Evolutionary conservation across 2,797 vertebrate species (phyloP).

Genomic region (Labeo calbasu): DNA sequence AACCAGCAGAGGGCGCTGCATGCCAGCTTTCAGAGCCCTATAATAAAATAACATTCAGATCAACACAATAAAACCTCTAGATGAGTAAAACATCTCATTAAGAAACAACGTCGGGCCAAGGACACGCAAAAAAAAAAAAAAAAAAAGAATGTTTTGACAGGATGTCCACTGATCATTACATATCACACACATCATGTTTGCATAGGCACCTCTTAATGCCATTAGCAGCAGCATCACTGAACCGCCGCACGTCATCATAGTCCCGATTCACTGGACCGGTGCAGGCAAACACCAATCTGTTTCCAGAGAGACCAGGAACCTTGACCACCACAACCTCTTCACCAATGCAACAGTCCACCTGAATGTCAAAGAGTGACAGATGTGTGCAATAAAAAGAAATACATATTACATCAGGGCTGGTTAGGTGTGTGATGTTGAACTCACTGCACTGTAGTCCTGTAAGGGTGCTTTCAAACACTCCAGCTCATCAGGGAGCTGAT

Average conservation of each 20-base stretch:
- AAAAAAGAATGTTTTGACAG: slow-evolving; percentile 4
- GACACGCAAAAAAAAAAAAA: too few relatives aligned
- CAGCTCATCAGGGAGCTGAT: slow-evolving; percentile 72
- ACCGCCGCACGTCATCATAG: slow-evolving; percentile 81
- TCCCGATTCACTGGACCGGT: slow-evolving; percentile 82
- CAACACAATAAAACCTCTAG: not conserved
- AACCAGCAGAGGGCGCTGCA: slow-evolving; percentile 81
- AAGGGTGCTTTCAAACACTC: slow-evolving; percentile 74
- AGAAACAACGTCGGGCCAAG: not conserved
- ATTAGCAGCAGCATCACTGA: slow-evolving; percentile 76
- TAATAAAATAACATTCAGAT: not conserved
- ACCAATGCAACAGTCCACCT: slow-evolving; percentile 77
- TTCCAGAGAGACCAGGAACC: slow-evolving; percentile 77
- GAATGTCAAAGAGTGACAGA: not conserved
- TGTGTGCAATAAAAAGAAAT: not conserved
- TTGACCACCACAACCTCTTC: slow-evolving; percentile 78
- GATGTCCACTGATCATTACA: not conserved
- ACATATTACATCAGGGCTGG: not conserved
- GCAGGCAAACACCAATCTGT: slow-evolving; percentile 79
- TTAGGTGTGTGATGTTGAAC: slow-evolving; percentile 43
- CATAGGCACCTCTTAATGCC: slow-evolving; percentile 77
- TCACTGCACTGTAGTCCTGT: slow-evolving; percentile 78
- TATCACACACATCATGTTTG: not conserved
- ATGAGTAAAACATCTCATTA: not conserved
- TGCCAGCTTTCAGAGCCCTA: slow-evolving; percentile 81